Evolutionary conservation across 2,888 invertebrate species (phyloP), one percentile per base, ranked within the genome.

Genomic region (Pelosia muscerda): DNA sequence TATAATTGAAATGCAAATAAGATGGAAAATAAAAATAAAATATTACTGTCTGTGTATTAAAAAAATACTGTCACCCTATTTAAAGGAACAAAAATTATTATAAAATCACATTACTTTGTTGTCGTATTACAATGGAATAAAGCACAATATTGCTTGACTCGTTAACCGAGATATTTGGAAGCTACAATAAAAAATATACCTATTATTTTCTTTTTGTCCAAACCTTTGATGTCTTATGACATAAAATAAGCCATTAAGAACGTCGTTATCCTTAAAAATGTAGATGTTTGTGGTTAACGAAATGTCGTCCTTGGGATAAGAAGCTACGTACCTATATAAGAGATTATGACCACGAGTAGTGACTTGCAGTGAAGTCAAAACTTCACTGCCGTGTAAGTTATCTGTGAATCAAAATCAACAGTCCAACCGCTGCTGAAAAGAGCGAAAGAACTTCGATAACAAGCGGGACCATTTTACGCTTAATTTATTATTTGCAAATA

Each of bases 241-340:
- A 68, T 69, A 68, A 65, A 75, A 74, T 69, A 64, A 58, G 68
- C 74, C 69, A 73, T 77, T 77, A 76, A 72, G 62, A 65, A 66
- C 65, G 66, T 73, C 69, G 73, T 74, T 76, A 72, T 66, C 61
- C 54, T 2, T 59, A 73, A 74, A 70, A 64, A 69, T 72, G 64
- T 65, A 65, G 57, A 65, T 74, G 73, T 75, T 75, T 74, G 72
- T 69, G 67, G 73, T 49, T 42, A 31, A 56, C 66, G 65, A 53
- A 65, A 67, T 65, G 57, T 56, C 49, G 26, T 42, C 66, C 6
- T 66, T 22, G n/a, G n/a, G n/a, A 13, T 55, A 42, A n/a, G 42
- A 13, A 11, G 10, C 22, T 19, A 25, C 23, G 66, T 38, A 42
- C 8, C 34, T 34, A 10, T 13, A 3, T 2, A n/a, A 9, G 2